Percentiles rank a stretch among this genome's conserved stretches.
phyloP scores from a whole-genome alignment of 2,888 invertebrate species.

The Lissonota sp. region DNA sequence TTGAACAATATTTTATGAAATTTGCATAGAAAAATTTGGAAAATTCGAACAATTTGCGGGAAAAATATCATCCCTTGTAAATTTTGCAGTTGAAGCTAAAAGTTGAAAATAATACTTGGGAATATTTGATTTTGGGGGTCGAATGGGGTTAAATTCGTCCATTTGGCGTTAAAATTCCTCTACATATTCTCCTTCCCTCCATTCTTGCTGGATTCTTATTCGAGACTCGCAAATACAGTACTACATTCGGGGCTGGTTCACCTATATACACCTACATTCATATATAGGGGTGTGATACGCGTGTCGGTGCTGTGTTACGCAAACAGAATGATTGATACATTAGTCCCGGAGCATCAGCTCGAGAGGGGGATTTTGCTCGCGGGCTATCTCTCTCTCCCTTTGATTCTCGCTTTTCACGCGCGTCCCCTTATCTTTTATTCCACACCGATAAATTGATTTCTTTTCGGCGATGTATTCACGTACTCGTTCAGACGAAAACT shows the following conservation, averaged over 20 bases:
- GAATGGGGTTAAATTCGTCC: too few relatives aligned
- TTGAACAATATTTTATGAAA: too few relatives aligned
- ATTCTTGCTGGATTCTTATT: constrained; percentile 22
- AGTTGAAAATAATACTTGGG: too few relatives aligned
- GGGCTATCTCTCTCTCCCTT: constrained; percentile 57
- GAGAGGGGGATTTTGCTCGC: constrained; percentile 43
- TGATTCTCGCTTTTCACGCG: constrained; percentile 67
- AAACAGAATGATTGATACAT: constrained; percentile 82
- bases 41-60: too few relatives aligned
- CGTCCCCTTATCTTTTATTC: constrained; percentile 63
- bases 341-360: constrained; percentile 69
- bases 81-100: too few relatives aligned
- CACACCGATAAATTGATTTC: constrained; percentile 66
- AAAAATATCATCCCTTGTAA: too few relatives aligned
- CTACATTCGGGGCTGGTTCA: constrained; percentile 44
- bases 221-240: neutral
- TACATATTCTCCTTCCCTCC: neutral
- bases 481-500: neutral
- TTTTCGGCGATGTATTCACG: constrained; percentile 25
- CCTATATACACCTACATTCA: constrained; percentile 42
- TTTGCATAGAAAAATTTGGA: too few relatives aligned
- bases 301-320: constrained; percentile 79
- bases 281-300: constrained; percentile 67
- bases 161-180: neutral
- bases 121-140: too few relatives aligned